phyloP scores from a whole-genome alignment of 37 sponge, comb jelly and placozoan species.

The Halichondria panicea region DNA sequence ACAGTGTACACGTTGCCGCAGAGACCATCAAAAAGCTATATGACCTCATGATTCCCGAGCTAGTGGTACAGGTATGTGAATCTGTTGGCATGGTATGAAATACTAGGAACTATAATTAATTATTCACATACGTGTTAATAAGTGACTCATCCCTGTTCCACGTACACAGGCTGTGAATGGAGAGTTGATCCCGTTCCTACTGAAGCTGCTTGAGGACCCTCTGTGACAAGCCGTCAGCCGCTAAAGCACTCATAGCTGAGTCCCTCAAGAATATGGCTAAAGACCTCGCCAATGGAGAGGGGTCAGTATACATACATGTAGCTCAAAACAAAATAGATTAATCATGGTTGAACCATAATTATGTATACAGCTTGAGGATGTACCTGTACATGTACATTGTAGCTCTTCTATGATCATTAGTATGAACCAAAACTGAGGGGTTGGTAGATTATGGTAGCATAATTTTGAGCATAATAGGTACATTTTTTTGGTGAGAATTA shows the following conservation, averaged over 20 bases:
- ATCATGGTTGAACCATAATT: too few species aligned
- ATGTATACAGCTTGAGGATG: too few species aligned
- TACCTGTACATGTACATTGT: too few species aligned
- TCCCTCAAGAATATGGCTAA: constrained; percentile 92
- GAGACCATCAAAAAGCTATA: constrained; percentile 81
- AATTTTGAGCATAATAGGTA: too few species aligned
- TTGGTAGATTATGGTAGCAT: too few species aligned
- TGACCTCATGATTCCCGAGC: constrained; percentile 68
- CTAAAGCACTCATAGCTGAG: constrained; percentile 97
- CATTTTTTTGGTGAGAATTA: too few species aligned
- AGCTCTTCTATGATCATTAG: too few species aligned
- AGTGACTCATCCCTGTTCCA: background rate
- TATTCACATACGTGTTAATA: background rate
- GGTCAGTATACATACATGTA: too few species aligned
- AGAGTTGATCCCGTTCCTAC: constrained; percentile 83
- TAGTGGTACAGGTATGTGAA: constrained; percentile 71
- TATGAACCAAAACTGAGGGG: too few species aligned
- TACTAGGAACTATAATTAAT: too few species aligned
- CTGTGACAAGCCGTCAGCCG: constrained; percentile 92
- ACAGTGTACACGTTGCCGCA: constrained; percentile 60
- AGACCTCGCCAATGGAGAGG: constrained; percentile 89
- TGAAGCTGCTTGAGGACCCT: constrained; percentile 80
- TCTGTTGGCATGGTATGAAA: background rate
- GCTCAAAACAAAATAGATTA: too few species aligned
- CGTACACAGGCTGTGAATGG: constrained; percentile 76